Evolutionary conservation across 2,888 invertebrate species (phyloP), one percentile per base, ranked within the genome.

Genomic region (Drosophila paramelanica): DNA sequence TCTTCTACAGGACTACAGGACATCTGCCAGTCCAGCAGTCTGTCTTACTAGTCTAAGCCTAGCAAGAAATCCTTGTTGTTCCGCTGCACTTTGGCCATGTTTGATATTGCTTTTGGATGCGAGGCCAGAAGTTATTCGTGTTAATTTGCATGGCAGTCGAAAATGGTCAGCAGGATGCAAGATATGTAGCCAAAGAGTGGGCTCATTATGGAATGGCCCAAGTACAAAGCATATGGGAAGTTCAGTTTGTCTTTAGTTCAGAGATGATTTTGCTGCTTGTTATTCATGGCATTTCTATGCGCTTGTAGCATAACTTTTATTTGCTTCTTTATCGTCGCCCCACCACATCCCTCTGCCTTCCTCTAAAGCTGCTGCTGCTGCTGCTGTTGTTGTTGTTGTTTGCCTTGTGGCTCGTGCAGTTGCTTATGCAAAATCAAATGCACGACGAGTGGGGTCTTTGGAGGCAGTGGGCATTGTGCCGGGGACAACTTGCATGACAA

Each of bases 241-340:
- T 46, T 39, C 36, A 25, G 14, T 1, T 58, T 43, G 67, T 43
- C 52, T 58, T 51, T 23, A 14, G 20, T 6, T 51, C 38, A 11
- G 50, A 71, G 50, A 47, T 66, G 59, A 50, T 65, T 59, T 23
- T 64, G 59, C 65, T 79, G 67, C 65, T 86, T 88, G 69, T 65
- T 86, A 85, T 85, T 74, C 86, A 82, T 79, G 71, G 66, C 81
- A 74, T 76, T 83, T 73, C 67, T 78, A 64, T 81, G 75, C 79
- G 60, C 67, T 70, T 76, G 65, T 61, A 41, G 75, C 67, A 88
- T 69, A 88, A 79, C 68, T 74, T 86, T 79, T 82, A 88, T 88
- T 71, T 77, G 66, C 70, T 52, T 31, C 57, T 7, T 20, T 41
- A 33, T 5, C 33, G 17, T 36, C 55, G 23, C 17, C 31, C 31